A percentile compares a stretch with the other conserved stretches of the same genome.
These are phyloP conservation scores for Tragopan temminckii DNA, from an alignment of 2,797 vertebrate species.

Conservation along the genomic window DNA sequence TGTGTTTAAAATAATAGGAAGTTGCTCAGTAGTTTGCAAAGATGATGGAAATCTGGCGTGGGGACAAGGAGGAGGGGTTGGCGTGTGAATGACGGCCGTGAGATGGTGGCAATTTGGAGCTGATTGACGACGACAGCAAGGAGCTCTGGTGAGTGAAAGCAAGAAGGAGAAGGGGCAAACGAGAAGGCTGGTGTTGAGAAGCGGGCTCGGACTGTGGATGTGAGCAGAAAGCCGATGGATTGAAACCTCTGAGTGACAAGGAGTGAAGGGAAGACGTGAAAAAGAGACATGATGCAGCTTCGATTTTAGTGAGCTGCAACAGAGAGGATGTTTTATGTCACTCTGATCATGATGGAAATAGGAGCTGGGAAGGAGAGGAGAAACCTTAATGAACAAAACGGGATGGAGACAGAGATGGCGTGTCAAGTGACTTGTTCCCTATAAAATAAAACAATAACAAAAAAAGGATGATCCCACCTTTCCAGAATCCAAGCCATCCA, in stretches of 20 bases:
- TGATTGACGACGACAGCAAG: neutral
- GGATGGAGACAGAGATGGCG: neutral
- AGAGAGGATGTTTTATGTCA: neutral
- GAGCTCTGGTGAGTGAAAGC: neutral
- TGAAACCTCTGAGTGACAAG: slow-evolving; percentile 11
- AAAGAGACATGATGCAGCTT: neutral
- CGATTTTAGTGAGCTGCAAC: neutral
- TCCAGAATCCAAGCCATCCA: neutral
- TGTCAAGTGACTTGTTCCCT: neutral
- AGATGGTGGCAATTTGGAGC: neutral
- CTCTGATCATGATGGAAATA: slow-evolving; percentile 8
- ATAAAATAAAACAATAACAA: neutral
- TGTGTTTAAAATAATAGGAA: slow-evolving; percentile 39
- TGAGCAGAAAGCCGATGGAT: slow-evolving; percentile 6
- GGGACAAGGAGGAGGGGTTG: neutral
- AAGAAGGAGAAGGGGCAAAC: neutral
- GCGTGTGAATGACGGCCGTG: neutral
- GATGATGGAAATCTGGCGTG: neutral
- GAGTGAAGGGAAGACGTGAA: neutral
- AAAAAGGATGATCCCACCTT: neutral
- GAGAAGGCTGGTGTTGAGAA: neutral
- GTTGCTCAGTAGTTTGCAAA: neutral
- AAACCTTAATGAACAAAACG: slow-evolving; percentile 26
- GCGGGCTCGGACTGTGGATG: neutral
- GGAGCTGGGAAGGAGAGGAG: neutral